Conservation (phyloP, 2,888 invertebrate species). For the Vandiemenella viatica region DNA sequence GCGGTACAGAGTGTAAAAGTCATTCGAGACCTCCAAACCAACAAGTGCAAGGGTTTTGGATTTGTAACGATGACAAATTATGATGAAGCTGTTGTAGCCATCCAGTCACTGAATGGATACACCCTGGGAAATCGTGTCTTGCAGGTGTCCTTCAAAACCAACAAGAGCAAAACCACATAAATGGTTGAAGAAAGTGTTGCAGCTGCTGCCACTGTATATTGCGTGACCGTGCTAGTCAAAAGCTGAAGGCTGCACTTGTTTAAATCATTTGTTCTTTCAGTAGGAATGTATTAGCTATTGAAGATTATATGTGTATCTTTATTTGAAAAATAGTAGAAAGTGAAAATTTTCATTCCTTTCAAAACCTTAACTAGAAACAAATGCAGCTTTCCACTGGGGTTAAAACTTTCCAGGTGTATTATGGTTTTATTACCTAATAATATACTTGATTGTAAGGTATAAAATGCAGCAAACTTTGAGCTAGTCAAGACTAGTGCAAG, state of each 20-base stretch:
- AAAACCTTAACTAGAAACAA: conserved; percentile 10
- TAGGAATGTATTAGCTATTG: no score
- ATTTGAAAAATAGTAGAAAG: no score
- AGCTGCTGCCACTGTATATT: conserved; percentile 17
- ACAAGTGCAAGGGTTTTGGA: conserved; percentile 96
- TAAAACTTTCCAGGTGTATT: conserved; percentile 17
- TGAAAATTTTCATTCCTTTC: conserved; percentile 5
- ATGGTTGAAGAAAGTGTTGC: conserved; percentile 16
- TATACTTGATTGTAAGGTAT: conserved; percentile 15
- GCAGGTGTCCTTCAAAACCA: conserved; percentile 95
- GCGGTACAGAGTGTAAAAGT: conserved; percentile 96
- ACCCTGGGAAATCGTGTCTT: conserved; percentile 87
- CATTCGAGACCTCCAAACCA: conserved; percentile 85
- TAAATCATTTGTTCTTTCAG: conserved; percentile 3
- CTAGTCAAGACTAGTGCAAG: conserved; percentile 20
- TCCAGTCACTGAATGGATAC: conserved; percentile 91
- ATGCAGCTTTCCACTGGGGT: conserved; percentile 17
- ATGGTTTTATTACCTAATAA: conserved; percentile 15
- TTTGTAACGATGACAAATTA: conserved; percentile 98
- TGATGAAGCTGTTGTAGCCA: conserved; percentile 91
- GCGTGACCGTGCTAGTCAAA: conserved; percentile 20
- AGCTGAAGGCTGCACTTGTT: conserved; percentile 15
- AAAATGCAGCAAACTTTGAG: conserved; percentile 18
- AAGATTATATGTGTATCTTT: not conserved
- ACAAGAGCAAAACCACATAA: conserved; percentile 53